These are phyloP conservation scores for Anser cygnoides DNA, from an alignment of 2,113 vertebrate genomes.

Conservation along the genomic window DNA sequence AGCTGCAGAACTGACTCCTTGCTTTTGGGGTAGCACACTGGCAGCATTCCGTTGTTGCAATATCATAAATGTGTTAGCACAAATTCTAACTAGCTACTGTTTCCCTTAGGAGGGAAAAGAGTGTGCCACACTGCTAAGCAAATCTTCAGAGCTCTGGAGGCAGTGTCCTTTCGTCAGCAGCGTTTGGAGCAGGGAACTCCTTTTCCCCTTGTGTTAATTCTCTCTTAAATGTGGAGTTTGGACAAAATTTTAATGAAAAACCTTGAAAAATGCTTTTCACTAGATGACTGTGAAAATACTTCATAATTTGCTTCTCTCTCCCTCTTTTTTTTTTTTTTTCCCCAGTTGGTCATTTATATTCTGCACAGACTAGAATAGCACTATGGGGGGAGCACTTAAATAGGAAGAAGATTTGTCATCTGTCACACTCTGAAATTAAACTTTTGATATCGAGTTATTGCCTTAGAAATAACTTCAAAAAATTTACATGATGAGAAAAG, in stretches of 20 bases:
- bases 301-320: not conserved
- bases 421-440: conserved; percentile 63
- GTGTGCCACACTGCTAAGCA: not conserved
- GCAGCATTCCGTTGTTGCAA: not conserved
- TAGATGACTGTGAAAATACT: not conserved
- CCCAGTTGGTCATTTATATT: not conserved
- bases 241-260: conserved; percentile 25
- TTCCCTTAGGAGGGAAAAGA: not conserved
- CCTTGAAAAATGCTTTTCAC: conserved; percentile 15
- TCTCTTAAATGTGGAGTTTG: not conserved
- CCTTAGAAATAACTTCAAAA: conserved; percentile 57
- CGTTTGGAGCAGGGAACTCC: not conserved
- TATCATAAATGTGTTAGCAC: not conserved
- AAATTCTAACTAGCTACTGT: not conserved
- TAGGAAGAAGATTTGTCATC: conserved; percentile 57
- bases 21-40: not conserved
- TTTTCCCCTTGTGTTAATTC: not conserved
- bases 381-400: conserved; percentile 61
- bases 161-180: not conserved
- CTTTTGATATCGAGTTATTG: conserved; percentile 45
- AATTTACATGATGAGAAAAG: conserved; percentile 36
- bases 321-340: not conserved
- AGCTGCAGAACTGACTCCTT: not conserved
- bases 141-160: not conserved
- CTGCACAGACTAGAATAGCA: conserved; percentile 51